Percentiles rank a stretch among this genome's conserved stretches.
Evolutionary conservation across 2,888 invertebrate species (phyloP).

Genomic region (Cataglyphis albicans): DNA sequence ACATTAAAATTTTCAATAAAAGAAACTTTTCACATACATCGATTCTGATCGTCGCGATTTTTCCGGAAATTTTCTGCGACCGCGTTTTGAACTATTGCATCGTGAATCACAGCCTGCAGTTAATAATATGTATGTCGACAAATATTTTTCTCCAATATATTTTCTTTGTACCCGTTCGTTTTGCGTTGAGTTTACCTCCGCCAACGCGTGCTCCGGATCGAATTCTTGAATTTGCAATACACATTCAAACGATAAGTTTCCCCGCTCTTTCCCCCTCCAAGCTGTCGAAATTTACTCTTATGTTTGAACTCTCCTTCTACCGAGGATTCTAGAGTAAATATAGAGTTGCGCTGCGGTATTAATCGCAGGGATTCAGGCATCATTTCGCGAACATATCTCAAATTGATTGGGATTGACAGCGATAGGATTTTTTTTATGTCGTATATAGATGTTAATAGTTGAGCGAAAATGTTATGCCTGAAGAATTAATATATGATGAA

Average conservation of each 20-base stretch:
- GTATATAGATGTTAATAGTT: background rate
- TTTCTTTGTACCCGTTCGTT: background rate
- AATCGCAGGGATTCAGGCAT: constrained; percentile 31
- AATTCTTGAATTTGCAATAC: constrained; percentile 41
- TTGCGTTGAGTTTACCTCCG: constrained; percentile 23
- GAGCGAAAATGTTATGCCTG: background rate
- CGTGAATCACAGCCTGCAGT: background rate
- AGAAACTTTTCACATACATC: background rate
- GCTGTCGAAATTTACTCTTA: constrained; percentile 57
- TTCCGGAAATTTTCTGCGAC: background rate
- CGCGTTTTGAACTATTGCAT: background rate
- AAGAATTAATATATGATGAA: background rate
- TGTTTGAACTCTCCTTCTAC: constrained; percentile 63
- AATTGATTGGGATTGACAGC: constrained; percentile 2
- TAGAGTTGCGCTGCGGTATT: constrained; percentile 50
- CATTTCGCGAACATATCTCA: constrained; percentile 21
- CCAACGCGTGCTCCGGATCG: constrained; percentile 42
- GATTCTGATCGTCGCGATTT: background rate
- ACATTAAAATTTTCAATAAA: background rate
- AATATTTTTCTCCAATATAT: background rate
- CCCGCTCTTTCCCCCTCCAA: background rate
- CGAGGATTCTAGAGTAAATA: constrained; percentile 43
- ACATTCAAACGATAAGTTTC: constrained; percentile 42
- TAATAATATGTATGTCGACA: constrained; percentile 1
- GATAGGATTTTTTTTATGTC: background rate